Evolutionary conservation across 2,797 vertebrate species (phyloP), one percentile per base, ranked within the genome.

Genomic region (Merluccius polli): DNA sequence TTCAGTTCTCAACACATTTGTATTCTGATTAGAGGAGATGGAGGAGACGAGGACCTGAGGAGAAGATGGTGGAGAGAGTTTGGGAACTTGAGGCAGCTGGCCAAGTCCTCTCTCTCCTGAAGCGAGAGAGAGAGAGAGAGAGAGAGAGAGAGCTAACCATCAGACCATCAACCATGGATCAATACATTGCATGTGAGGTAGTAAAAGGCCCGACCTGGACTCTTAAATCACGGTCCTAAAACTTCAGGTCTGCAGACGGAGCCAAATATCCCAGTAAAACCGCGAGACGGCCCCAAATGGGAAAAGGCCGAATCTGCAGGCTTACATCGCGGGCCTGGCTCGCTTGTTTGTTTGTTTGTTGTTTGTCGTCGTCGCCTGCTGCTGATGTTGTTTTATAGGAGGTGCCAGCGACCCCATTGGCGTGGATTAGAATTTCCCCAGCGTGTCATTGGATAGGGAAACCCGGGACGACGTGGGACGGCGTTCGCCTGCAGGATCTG

Each of bases 11-110:
- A 89, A 83, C 87, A 81, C 77, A 85, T 81, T 48, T 79, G n/a
- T 35, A 67, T 78, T 84, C 79, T 90, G 90, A 90, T 90, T 86
- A 90, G 78, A 89, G 79, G 80, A 87, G 84, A 84, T 86, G 84
- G 83, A 90, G 84, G 82, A 89, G 89, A 89, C 78, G 71, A 88
- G 84, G 84, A 81, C 41, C 75, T 70, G 78, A 70, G 82, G 78
- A 41, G 78, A 89, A 41, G 79, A 89, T 36, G 75, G 82, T 5
- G 80, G 79, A 68, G 68, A 75, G 76, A 82, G 76, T 31, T 38
- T 1, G 10, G 15, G 13, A 44, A 68, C 70, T 75, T 84, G 73
- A 73, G 83, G 81, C 85, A 65, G 35, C 72, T 21, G 31, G 86
- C 85, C 85, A 87, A 83, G 77, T 36, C 31, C 35, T 52, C 74